Evolutionary conservation across 2,113 vertebrate species (phyloP), one percentile per base, ranked within the genome.

Genomic region (Nematolebias whitei): DNA sequence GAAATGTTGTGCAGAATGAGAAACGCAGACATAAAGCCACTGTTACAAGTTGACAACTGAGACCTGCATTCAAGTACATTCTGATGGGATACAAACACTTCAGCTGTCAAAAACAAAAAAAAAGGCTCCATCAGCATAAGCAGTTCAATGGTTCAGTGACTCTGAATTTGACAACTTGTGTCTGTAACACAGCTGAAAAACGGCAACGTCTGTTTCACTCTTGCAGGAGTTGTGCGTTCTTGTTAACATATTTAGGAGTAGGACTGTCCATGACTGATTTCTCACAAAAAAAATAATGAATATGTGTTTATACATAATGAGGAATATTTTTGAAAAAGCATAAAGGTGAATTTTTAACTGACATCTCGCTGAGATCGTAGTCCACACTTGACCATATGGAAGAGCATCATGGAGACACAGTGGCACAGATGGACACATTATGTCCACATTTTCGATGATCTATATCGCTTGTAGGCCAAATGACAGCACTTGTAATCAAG

Each of bases 361-460:
- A 54, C n/a, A 16, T 57, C 57, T 67, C 66, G 80, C 73, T 4
- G 32, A 63, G 79, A 78, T 80, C 79, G 81, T 78, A 66, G 74
- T 79, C 66, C 79, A 79, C 65, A 57, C 45, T 74, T 40, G 83
- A 71, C 81, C 89, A 90, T 89, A 89, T 86, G 86, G 87, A 89
- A 58, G 68, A 50, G 71, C 77, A 83, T 82, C 78, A 90, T 77
- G 83, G 74, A 82, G 76, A 71, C 69, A 58, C 54, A 58, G 64
- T 32, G 61, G 79, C 87, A 79, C 85, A 90, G 89, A 89, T 88
- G 86, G 87, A 77, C 79, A 65, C 68, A 54, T 78, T 87, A 75
- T 75, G 79, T 77, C 74, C 79, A 80, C 73, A 71, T 84, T 86
- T 71, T 68, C 76, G 61, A 53, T 74, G 74, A 86, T 83, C 71